Base-by-base conservation (phyloP, 1,140 invertebrate species). In the Hormaphis cornu region DNA sequence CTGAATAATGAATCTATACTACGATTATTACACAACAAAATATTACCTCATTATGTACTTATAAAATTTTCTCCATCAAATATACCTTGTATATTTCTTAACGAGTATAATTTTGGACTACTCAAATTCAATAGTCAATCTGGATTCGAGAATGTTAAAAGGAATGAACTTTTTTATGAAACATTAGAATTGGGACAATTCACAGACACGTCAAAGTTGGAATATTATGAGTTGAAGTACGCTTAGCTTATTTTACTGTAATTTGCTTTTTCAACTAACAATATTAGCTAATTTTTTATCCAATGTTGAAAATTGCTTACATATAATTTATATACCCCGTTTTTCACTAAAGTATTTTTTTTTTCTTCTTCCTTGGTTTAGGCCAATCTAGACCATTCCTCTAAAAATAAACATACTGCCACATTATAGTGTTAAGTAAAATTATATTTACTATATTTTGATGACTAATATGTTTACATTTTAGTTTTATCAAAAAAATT, bases 201-300 rank as follows among this genome's bases (percentile, higher is more conserved):
- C 42, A n/a, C 16, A 22, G 20, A 48, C 10, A 33, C 30, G 14
- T 26, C 20, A 9, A 37, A 40, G 22, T 14, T 16, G 18, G 26
- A 48, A 30, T 16, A 48, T 66, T 66, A 48, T 48, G 28, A 50
- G 16, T n/a, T 48, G 35, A 48, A 66, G 61, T 66, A 33, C 35
- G 61, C 50, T 26, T 7, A 61, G 12, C 42, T 8, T 46, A n/a
- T 8, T 8, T 46, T 46, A n/a, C n/a, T n/a, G n/a, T n/a, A n/a
- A n/a, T n/a, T n/a, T n/a, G n/a, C n/a, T n/a, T n/a, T n/a, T n/a
- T n/a, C n/a, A n/a, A n/a, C n/a, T n/a, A n/a, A n/a, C n/a, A n/a
- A n/a, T n/a, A n/a, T n/a, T n/a, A n/a, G n/a, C n/a, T n/a, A n/a
- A n/a, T n/a, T n/a, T n/a, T n/a, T n/a, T n/a, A n/a, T n/a, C n/a